Evolutionary conservation across 1,140 invertebrate genomes (phyloP), one percentile per base, ranked within the genome.

Genomic region (Anagrus nilaparvatae): DNA sequence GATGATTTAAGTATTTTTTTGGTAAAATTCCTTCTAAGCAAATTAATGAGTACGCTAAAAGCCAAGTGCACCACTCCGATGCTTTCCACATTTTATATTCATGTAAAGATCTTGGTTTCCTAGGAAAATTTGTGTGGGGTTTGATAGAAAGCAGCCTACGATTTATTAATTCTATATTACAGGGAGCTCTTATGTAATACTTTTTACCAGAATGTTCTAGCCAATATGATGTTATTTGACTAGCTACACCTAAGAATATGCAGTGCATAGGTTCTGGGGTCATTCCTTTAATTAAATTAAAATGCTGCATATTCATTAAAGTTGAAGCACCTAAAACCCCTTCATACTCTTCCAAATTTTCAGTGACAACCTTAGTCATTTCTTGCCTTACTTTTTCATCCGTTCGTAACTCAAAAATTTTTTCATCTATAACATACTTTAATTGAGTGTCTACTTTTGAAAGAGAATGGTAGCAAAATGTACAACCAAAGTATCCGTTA

Each of bases 231-330:
- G 8, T 48, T 13, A 2, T 36, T 44, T n/a, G 43, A 35, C 5
- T 23, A 23, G 18, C 39, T 1, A 49, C 47, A 7, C 49, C 48
- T 8, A 49, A 25, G 9, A 53, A 30, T 40, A 36, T 9, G 30
- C 23, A 13, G 24, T 52, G 51, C 49, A 53, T 44, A 27, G 35
- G 43, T 28, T 53, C 51, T 20, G 44, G 34, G n/a, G 37, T 17
- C 48, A 50, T 53, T n/a, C 46, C 49, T 9, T 48, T 32, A 7
- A 13, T 42, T 12, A 53, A 21, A 32, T 48, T 23, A 24, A 50
- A 53, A 39, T n/a, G n/a, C n/a, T n/a, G n/a, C n/a, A n/a, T n/a
- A n/a, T 39, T 38, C 41, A 53, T 53, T 23, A 50, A 32, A 29
- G 5, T 8, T 4, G 46, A 50, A 12, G 48, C 37, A 5, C 51